Evolutionary conservation across 2,888 invertebrate species (phyloP).

Genomic region (Antitype chi): DNA sequence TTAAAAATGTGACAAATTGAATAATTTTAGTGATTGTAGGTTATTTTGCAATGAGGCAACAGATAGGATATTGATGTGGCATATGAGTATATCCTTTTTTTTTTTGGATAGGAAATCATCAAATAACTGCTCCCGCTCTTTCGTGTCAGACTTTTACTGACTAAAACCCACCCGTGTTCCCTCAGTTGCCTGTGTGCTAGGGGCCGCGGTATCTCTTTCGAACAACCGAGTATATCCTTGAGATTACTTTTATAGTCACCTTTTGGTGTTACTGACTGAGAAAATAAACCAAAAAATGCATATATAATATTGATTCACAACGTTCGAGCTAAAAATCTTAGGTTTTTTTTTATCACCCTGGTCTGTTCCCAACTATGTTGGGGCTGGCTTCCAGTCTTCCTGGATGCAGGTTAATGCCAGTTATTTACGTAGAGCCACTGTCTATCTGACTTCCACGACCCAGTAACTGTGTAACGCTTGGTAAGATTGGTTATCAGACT

Average conservation of each 20-base stretch:
- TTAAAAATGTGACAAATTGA: background rate
- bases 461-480: background rate
- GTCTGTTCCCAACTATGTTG: background rate
- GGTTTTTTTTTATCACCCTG: background rate
- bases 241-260: too few species aligned
- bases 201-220: too few species aligned
- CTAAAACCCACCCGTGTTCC: too few species aligned
- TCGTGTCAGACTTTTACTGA: too few species aligned
- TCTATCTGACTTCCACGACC: background rate
- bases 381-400: background rate
- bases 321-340: background rate
- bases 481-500: background rate
- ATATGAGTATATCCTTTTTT: too few species aligned
- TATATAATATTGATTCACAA: background rate
- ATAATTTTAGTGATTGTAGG: background rate
- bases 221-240: too few species aligned
- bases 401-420: too few species aligned
- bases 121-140: too few species aligned
- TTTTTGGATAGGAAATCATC: too few species aligned
- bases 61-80: background rate
- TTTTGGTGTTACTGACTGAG: background rate
- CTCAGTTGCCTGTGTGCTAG: too few species aligned
- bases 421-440: background rate
- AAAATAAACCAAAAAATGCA: background rate
- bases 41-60: background rate